A percentile compares a stretch with the other conserved stretches of the same genome.
These are phyloP conservation scores for Anabacerthia variegaticeps DNA, from an alignment of 2,797 vertebrate species.

Conservation along the genomic window DNA sequence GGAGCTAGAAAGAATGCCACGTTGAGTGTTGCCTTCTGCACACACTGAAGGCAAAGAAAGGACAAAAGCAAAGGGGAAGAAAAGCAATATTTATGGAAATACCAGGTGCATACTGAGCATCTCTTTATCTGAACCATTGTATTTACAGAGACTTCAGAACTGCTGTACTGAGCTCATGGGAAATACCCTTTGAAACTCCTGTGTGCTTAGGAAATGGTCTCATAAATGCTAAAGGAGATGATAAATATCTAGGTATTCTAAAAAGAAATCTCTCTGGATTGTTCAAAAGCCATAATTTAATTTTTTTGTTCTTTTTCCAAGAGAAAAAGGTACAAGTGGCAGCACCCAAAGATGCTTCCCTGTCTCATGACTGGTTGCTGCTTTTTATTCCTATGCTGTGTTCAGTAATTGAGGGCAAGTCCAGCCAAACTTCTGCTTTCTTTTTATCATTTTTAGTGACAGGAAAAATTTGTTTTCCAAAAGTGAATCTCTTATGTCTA, in stretches of 20 bases:
- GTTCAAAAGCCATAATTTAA: not conserved
- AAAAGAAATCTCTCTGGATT: not conserved
- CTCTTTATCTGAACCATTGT: not conserved
- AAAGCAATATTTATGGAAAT: conserved; percentile 47
- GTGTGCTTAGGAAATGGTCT: not conserved
- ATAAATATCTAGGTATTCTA: conserved; percentile 16
- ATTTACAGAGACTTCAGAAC: conserved; percentile 2
- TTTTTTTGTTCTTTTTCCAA: not conserved
- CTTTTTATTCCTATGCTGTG: not conserved
- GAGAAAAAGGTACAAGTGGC: not conserved
- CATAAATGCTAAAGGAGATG: conserved; percentile 24
- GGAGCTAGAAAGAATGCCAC: not conserved
- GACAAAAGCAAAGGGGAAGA: not conserved
- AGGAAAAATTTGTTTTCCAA: not conserved
- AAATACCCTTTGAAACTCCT: conserved; percentile 24
- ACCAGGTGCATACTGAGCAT: not conserved
- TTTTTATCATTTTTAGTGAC: not conserved
- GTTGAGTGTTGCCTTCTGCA: not conserved
- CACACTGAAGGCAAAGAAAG: not conserved
- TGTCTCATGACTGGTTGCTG: not conserved
- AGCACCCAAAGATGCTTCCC: not conserved
- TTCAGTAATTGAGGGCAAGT: not conserved
- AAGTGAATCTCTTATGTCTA: not conserved
- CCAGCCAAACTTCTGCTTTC: not conserved
- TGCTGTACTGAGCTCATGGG: not conserved